Conservation (phyloP, 1,140 invertebrate species). For the Planococcus citri region DNA sequence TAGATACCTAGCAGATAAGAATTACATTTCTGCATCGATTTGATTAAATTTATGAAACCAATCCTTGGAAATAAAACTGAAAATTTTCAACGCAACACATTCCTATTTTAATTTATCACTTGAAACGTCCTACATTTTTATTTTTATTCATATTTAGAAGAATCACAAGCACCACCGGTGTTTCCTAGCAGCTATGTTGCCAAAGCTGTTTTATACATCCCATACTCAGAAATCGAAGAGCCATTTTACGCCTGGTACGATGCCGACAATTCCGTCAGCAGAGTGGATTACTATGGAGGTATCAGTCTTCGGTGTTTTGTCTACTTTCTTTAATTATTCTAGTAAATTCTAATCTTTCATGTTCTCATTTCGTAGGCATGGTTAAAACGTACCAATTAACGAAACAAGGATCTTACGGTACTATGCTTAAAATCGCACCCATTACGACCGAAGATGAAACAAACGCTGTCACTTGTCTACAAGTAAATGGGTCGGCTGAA, state of each 20-base stretch:
- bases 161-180: conserved; percentile 36
- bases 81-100: no score
- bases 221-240: conserved; percentile 83
- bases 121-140: background rate
- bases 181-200: conserved; percentile 58
- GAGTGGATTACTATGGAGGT: conserved; percentile 92
- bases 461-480: conserved; percentile 68
- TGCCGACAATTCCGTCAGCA: conserved; percentile 51
- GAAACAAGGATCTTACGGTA: conserved; percentile 49
- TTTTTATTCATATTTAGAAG: background rate
- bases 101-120: no score
- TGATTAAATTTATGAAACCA: no score
- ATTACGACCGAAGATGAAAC: conserved; percentile 58
- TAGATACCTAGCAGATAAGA: no score
- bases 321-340: background rate
- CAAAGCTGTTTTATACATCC: conserved; percentile 64
- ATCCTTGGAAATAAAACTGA: no score
- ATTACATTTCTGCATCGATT: no score
- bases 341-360: background rate
- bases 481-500: conserved; percentile 58
- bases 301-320: conserved; percentile 27
- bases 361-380: conserved; percentile 44
- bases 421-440: conserved; percentile 71
- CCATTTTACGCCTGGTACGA: conserved; percentile 85
- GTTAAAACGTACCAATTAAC: conserved; percentile 75